Base-by-base conservation (phyloP, 64 coral and sea anemone species). In the Astreopora myriophthalma region DNA sequence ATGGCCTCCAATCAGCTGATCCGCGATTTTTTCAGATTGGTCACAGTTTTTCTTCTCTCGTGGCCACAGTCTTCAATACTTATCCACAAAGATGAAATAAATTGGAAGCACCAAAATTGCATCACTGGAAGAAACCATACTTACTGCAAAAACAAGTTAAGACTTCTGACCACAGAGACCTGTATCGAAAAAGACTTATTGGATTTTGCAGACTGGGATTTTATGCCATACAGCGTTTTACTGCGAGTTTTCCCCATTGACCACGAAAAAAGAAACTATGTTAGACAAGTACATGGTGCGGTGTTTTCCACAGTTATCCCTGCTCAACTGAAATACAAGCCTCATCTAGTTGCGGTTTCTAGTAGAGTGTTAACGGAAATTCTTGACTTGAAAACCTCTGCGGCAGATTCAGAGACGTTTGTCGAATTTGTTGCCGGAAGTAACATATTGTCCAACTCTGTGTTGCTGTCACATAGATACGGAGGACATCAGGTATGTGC, bases 401-500 rank as follows among this genome's bases (percentile, higher is more conserved):
- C 63, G 19, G 9, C 6, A 35, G 38, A 89, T 35, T 85, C 68
- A 30, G 48, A 20, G 17, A 28, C 5, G 11, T 98, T 98, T 71
- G 6, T 82, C 0, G 89, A 92, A n/a, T 95, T 98, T 92, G 89
- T 44, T 29, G 64, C 89, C 4, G 93, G 96, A 25, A 95, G 80
- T 28, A 57, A 20, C 5, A 19, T 95, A 29, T 24, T 80, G 12
- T 51, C 89, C 12, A 76, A 94, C 25, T 73, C 86, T n/a, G 19
- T 36, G 19, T 67, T 94, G 22, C 34, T 95, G 20, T 73, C 96
- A 19, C 89, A 98, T 74, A 86, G 96, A 17, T 98, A 95, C 46
- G 93, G 96, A n/a, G 96, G 93, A 55, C 96, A 98, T 84, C 96
- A 98, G 93, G 96, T 98, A 85, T 46, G 44, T 55, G 16, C 3